Evolutionary conservation across 2,113 vertebrate species (phyloP), one percentile per base, ranked within the genome.

Genomic region (Microcebus jonahi): DNA sequence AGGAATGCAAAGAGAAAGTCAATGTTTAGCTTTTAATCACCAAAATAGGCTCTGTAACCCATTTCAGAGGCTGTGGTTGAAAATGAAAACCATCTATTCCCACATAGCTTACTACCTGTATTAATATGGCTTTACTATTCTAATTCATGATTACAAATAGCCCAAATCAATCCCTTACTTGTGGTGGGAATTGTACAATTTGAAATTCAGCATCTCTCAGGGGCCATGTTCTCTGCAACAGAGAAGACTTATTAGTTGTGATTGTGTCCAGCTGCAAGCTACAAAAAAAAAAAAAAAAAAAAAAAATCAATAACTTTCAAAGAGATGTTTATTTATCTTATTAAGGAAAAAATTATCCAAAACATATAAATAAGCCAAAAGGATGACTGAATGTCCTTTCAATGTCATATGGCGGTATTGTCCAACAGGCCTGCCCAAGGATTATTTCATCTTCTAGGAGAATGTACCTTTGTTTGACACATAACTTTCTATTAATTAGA

Each of bases 361-460:
- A 96, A 73, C 18, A 65, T 86, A 65, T 48, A 93, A 95, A 80
- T 48, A 75, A 96, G 48, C 57, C 31, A 59, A 90, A 86, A 85
- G 31, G 21, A 45, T 55, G 61, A 45, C 25, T 65, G 48, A 57
- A 80, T 50, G 21, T 82, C 50, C 17, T 94, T 94, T 53, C 42
- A 75, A 8, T 87, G 17, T 87, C 23, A 10, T 68, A 59, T 25
- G 61, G 36, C 14, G 91, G 57, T 39, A 42, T n/a, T 81, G 14
- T 75, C 27, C 57, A 57, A 34, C 3, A 27, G 39, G 27, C 11
- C 39, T 88, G 34, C 67, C 63, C 75, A 57, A 90, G 31, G 48
- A 18, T 75, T 48, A 75, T 59, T 91, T 81, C 15, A 73, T 75
- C 48, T 25, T 84, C 70, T 21, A 48, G 68, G 29, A 68, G 6